These are phyloP conservation scores for Psococerastis gibbosa DNA, from an alignment of 2,888 invertebrate species.

Conservation along the genomic window DNA sequence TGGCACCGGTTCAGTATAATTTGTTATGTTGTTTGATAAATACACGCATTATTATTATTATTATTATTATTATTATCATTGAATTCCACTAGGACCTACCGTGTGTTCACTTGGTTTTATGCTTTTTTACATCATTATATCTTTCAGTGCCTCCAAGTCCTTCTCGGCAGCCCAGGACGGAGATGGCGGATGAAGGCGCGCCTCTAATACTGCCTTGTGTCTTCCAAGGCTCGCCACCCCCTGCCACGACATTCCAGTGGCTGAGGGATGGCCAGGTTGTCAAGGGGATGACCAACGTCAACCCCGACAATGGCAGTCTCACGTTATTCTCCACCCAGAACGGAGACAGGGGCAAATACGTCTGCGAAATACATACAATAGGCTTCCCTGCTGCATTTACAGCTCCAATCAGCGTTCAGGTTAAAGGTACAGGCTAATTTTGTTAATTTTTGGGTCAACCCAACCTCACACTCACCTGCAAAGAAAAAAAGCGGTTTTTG, in stretches of 20 bases:
- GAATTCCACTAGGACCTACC: no score
- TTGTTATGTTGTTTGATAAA: no score
- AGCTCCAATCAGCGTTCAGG: not conserved
- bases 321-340: slow-evolving; percentile 31
- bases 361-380: slow-evolving; percentile 43
- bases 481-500: no score
- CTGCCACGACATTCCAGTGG: slow-evolving; percentile 46
- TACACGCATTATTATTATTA: no score
- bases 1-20: no score
- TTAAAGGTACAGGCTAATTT: slow-evolving; percentile 2
- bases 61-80: no score
- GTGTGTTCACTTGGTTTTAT: not conserved
- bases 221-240: slow-evolving; percentile 32
- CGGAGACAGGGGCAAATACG: slow-evolving; percentile 43
- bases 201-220: slow-evolving; percentile 41
- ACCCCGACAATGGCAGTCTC: slow-evolving; percentile 31
- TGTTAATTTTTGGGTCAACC: not conserved
- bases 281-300: slow-evolving; percentile 18
- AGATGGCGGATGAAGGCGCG: slow-evolving; percentile 45
- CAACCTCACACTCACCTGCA: no score
- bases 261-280: slow-evolving; percentile 40
- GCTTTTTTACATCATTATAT: slow-evolving; percentile 21
- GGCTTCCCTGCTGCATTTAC: slow-evolving; percentile 33
- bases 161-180: slow-evolving; percentile 33
- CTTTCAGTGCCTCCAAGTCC: slow-evolving; percentile 42